phyloP scores from a whole-genome alignment of 2,113 vertebrate species.

The Dromiciops gliroides region DNA sequence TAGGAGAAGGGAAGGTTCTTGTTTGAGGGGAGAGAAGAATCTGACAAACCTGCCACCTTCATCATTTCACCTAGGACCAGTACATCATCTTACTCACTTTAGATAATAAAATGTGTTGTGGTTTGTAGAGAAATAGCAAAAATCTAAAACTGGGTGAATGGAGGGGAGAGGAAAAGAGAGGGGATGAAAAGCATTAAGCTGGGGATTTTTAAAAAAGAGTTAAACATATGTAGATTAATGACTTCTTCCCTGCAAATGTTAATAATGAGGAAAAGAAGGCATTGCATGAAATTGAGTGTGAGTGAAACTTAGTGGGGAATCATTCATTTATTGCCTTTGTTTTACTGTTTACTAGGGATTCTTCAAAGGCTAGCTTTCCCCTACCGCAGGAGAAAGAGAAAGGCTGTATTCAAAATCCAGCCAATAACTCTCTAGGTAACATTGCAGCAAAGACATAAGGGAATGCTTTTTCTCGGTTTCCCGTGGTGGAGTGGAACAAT shows the following conservation, averaged over 20 bases:
- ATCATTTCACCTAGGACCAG: neutral
- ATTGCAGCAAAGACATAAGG: neutral
- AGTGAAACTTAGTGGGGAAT: neutral
- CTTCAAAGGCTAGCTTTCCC: neutral
- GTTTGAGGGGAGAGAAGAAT: neutral
- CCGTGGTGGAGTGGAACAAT: neutral
- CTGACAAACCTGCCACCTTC: neutral
- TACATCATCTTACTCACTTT: neutral
- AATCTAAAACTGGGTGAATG: neutral
- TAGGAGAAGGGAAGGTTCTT: neutral
- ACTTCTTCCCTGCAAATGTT: neutral
- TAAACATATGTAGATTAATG: constrained; percentile 3
- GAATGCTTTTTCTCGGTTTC: neutral
- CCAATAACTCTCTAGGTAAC: neutral
- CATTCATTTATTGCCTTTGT: neutral
- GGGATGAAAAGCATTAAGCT: neutral
- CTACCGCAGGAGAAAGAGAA: neutral
- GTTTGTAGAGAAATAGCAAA: constrained; percentile 12
- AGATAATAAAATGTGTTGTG: neutral
- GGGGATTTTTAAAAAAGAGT: constrained; percentile 2
- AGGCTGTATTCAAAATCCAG: neutral
- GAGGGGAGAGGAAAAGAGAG: neutral
- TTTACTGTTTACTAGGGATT: neutral
- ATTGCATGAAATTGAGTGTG: neutral
- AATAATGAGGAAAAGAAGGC: neutral